These are phyloP conservation scores for Accipiter cooperii DNA, from an alignment of 2,113 vertebrate genomes.

Conservation along the genomic window DNA sequence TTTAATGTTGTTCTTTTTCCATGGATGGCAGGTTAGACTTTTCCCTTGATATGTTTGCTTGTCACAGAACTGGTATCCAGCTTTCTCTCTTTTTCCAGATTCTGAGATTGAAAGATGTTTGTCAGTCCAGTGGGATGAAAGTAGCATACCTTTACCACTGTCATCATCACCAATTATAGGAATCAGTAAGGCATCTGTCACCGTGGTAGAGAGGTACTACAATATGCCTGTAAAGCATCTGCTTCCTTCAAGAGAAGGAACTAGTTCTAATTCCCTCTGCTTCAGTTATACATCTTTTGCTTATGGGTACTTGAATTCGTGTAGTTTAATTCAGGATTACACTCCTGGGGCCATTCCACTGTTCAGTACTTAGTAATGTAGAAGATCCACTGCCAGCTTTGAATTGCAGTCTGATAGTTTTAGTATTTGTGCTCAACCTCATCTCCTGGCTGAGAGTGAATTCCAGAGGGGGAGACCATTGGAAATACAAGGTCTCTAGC, in stretches of 20 bases:
- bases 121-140: not conserved
- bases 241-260: constrained; percentile 40
- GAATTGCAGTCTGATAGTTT: constrained; percentile 54
- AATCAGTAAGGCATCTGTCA: constrained; percentile 43
- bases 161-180: constrained; percentile 34
- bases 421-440: constrained; percentile 43
- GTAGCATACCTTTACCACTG: constrained; percentile 4
- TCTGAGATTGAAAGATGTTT: not conserved
- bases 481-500: not conserved
- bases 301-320: constrained; percentile 64
- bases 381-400: constrained; percentile 58
- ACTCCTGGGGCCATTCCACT: constrained; percentile 58
- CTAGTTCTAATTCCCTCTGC: constrained; percentile 61
- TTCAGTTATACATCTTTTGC: constrained; percentile 67
- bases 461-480: not conserved
- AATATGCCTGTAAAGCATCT: constrained; percentile 52
- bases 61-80: not conserved
- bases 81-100: not conserved
- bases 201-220: not conserved
- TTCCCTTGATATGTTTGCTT: not conserved
- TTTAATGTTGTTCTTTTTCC: not conserved
- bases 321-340: constrained; percentile 66
- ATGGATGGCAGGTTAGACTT: not conserved
- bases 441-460: not conserved
- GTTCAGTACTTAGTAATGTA: constrained; percentile 46